Percentiles rank a stretch among this genome's conserved stretches.
These are phyloP conservation scores for Galendromus occidentalis DNA, from an alignment of 1,140 invertebrate genomes.

Conservation along the genomic window DNA sequence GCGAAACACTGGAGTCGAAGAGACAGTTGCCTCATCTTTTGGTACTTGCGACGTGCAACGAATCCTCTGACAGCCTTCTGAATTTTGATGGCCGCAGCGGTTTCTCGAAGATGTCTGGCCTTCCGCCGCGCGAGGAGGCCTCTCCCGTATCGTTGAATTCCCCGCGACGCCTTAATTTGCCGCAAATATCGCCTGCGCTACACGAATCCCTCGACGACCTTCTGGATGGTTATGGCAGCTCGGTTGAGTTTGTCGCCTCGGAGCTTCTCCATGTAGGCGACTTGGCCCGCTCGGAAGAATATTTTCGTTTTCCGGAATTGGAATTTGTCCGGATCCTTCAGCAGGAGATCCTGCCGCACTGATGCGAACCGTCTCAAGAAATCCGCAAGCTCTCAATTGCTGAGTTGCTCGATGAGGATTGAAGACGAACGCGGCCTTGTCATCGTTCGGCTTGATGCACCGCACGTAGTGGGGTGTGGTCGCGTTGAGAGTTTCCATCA, in stretches of 20 bases:
- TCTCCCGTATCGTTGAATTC: constrained; percentile 50
- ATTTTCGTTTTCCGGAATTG: constrained; percentile 95
- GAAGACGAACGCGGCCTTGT: constrained; percentile 69
- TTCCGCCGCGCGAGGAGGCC: constrained; percentile 53
- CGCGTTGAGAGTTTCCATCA: constrained; percentile 79
- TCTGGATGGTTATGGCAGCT: constrained; percentile 80
- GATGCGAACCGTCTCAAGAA: constrained; percentile 90
- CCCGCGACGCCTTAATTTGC: constrained; percentile 31
- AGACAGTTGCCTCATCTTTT: constrained; percentile 23
- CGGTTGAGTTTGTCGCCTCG: constrained; percentile 58
- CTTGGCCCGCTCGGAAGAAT: constrained; percentile 92
- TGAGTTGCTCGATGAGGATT: constrained; percentile 75
- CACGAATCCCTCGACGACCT: constrained; percentile 62
- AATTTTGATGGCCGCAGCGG: constrained; percentile 54
- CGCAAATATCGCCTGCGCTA: constrained; percentile 49
- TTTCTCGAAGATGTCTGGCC: constrained; percentile 45
- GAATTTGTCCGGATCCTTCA: constrained; percentile 71
- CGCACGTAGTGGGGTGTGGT: constrained; percentile 96
- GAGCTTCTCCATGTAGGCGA: constrained; percentile 88
- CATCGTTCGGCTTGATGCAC: constrained; percentile 97
- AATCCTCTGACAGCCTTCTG: constrained; percentile 54
- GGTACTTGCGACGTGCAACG: constrained; percentile 31
- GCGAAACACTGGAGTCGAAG: constrained; percentile 27
- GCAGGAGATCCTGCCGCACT: constrained; percentile 65
- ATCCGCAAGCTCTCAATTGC: constrained; percentile 84